Percentiles rank a stretch among this genome's conserved stretches.
These are phyloP conservation scores for Octonoba sinensis DNA, from an alignment of 2,888 invertebrate species.

Conservation along the genomic window DNA sequence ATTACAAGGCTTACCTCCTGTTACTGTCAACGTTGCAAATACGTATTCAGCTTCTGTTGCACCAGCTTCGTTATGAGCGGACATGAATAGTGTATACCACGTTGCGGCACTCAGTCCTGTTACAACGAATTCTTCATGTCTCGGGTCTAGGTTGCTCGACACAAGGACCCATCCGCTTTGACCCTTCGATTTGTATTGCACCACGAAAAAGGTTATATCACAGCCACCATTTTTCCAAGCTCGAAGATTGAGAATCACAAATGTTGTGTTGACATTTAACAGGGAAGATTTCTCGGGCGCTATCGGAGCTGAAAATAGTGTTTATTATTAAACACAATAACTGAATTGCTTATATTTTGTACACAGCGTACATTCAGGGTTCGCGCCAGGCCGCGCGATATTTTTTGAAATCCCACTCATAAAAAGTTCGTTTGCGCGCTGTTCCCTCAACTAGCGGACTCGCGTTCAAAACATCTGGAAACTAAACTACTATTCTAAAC, in stretches of 20 bases:
- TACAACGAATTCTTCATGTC: constrained; percentile 75
- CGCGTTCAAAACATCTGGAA: too few relatives aligned
- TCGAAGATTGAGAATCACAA: constrained; percentile 69
- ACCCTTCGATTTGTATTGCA: constrained; percentile 64
- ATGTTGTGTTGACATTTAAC: constrained; percentile 69
- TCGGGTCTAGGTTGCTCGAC: constrained; percentile 61
- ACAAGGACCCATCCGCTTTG: constrained; percentile 64
- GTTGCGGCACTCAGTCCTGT: constrained; percentile 92
- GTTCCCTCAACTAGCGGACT: too few relatives aligned
- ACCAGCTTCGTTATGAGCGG: constrained; percentile 88
- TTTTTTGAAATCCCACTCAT: too few relatives aligned
- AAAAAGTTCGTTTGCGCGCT: too few relatives aligned
- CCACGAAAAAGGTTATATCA: constrained; percentile 68
- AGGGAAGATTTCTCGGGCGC: constrained; percentile 66
- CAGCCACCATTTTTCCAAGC: constrained; percentile 71
- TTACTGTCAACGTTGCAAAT: constrained; percentile 92
- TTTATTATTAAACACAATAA: too few relatives aligned
- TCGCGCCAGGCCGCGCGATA: too few relatives aligned
- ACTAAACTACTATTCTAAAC: too few relatives aligned
- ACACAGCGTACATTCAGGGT: too few relatives aligned
- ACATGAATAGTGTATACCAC: constrained; percentile 92
- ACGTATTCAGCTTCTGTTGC: constrained; percentile 95
- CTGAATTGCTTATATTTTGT: too few relatives aligned
- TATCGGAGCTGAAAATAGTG: constrained; percentile 69
- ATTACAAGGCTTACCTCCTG: constrained; percentile 81